A percentile compares a stretch with the other conserved stretches of the same genome.
phyloP scores from a whole-genome alignment of 30 jellyfish, hydroid and myxozoan genomes.

The Aurelia aurita complex sp. Pacific region DNA sequence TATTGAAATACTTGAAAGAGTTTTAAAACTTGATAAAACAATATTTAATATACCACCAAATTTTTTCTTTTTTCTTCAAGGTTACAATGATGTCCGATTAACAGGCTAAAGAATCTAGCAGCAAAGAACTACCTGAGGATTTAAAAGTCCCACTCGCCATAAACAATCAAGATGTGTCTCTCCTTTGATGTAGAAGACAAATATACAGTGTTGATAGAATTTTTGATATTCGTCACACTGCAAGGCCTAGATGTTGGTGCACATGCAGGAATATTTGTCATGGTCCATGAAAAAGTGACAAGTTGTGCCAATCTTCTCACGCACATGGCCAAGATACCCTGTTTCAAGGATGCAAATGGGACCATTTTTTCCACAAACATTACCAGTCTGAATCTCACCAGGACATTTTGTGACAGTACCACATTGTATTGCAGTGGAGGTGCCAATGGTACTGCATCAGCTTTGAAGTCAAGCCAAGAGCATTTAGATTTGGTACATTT shows the following conservation, averaged over 20 bases:
- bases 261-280: slow-evolving; percentile 83
- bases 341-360: slow-evolving; percentile 58
- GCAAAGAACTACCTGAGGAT: too few relatives aligned
- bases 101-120: too few relatives aligned
- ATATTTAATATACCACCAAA: too few relatives aligned
- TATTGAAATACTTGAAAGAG: too few relatives aligned
- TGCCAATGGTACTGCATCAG: slow-evolving; percentile 61
- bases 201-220: slow-evolving; percentile 82
- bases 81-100: too few relatives aligned
- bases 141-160: too few relatives aligned
- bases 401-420: slow-evolving; percentile 23
- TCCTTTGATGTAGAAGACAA: slow-evolving; percentile 84
- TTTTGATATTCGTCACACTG: slow-evolving; percentile 72
- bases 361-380: slow-evolving; percentile 24
- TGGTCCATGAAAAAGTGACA: slow-evolving; percentile 43
- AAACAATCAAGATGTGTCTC: slow-evolving; percentile 64
- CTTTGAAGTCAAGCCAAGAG: slow-evolving; percentile 49
- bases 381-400: slow-evolving; percentile 46
- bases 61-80: too few relatives aligned
- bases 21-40: too few relatives aligned
- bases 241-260: slow-evolving; percentile 86
- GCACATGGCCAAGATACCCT: slow-evolving; percentile 28
- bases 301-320: slow-evolving; percentile 40
- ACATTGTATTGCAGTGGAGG: slow-evolving; percentile 67
- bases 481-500: slow-evolving; percentile 53